A percentile compares a stretch with the other conserved stretches of the same genome.
Evolutionary conservation across 2,888 invertebrate species (phyloP).

Genomic region (Parnassius orleans): DNA sequence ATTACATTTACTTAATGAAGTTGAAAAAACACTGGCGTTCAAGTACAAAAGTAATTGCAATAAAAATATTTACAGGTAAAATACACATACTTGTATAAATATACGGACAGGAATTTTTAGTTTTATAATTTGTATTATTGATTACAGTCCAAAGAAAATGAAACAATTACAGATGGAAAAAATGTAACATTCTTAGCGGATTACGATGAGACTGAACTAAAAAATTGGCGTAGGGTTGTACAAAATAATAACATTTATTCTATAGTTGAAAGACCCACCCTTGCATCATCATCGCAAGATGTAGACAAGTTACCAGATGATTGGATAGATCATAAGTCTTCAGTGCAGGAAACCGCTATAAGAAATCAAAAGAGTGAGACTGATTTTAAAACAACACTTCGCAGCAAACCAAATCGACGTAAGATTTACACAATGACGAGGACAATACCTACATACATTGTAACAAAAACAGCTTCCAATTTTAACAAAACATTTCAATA

Average conservation of each 20-base stretch:
- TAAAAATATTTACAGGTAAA: neutral
- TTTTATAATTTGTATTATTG: neutral
- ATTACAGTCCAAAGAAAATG: slow-evolving; percentile 1
- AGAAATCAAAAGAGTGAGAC: neutral
- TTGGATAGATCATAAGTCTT: slow-evolving; percentile 1
- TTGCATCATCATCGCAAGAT: neutral
- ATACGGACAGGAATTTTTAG: neutral
- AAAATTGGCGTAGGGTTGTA: slow-evolving; percentile 14
- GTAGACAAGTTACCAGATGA: neutral
- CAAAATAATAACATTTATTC: slow-evolving; percentile 8
- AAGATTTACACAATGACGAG: neutral
- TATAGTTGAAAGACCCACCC: neutral
- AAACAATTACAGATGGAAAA: neutral
- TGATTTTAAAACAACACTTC: neutral
- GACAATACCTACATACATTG: neutral
- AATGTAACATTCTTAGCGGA: slow-evolving; percentile 11
- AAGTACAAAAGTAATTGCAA: neutral
- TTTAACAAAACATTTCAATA: neutral
- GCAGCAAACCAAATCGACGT: neutral
- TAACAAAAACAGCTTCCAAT: neutral
- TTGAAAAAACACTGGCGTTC: neutral
- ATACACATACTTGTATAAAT: neutral
- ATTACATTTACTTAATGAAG: slow-evolving; percentile 11
- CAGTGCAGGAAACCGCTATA: neutral
- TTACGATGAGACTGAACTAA: slow-evolving; percentile 18